A percentile compares a stretch with the other conserved stretches of the same genome.
phyloP scores from a whole-genome alignment of 1,140 invertebrate genomes.

The Metaphire vulgaris region DNA sequence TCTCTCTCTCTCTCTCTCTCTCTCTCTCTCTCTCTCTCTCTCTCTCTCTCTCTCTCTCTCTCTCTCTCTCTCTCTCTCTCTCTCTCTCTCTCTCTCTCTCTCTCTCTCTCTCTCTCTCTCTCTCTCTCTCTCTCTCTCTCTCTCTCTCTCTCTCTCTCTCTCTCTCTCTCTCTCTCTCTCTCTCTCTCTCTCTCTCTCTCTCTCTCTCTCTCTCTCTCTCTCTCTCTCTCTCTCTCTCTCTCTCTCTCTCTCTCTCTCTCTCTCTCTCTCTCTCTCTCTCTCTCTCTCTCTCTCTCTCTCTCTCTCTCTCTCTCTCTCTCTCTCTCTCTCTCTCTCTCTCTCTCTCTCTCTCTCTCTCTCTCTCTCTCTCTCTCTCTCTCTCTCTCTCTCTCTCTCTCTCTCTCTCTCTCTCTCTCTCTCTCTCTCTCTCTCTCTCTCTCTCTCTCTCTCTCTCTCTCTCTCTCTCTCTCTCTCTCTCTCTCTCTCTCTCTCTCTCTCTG shows the following conservation, averaged over 20 bases:
- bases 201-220: conserved; percentile 7
- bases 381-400: too few relatives aligned
- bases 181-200: conserved; percentile 7
- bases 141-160: background rate
- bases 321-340: background rate
- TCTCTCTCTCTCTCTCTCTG: too few relatives aligned
- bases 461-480: too few relatives aligned
- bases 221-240: conserved; percentile 5
- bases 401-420: too few relatives aligned
- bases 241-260: background rate
- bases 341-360: background rate
- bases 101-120: background rate
- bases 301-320: background rate
- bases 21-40: background rate
- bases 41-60: background rate
- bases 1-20: background rate
- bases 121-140: background rate
- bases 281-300: background rate
- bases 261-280: background rate
- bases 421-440: too few relatives aligned
- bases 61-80: background rate
- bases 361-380: background rate
- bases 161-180: conserved; percentile 6
- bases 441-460: too few relatives aligned
- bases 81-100: background rate